phyloP scores from a whole-genome alignment of 2,797 vertebrate genomes.

The Takifugu rubripes region DNA sequence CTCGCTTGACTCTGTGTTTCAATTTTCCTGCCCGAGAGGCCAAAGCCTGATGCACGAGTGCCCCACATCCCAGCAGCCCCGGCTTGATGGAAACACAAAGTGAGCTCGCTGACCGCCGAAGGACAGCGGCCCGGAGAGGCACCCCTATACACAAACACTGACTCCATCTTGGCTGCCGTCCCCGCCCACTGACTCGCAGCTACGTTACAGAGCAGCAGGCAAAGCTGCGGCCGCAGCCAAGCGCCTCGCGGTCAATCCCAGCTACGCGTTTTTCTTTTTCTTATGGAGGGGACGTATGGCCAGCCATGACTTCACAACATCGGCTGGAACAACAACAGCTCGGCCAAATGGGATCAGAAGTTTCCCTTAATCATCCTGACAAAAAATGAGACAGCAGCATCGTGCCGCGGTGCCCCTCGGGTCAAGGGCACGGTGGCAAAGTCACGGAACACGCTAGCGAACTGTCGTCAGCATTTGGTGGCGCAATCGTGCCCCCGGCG shows the following conservation, averaged over 20 bases:
- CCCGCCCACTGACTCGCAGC: slow-evolving; percentile 39
- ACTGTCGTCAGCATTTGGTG: too few species aligned
- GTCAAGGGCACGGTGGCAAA: too few species aligned
- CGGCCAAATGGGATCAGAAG: slow-evolving; percentile 41
- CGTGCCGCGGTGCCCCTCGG: slow-evolving; percentile 25
- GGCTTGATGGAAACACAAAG: slow-evolving; percentile 60
- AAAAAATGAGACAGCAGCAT: slow-evolving; percentile 24
- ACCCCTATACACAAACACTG: slow-evolving; percentile 41
- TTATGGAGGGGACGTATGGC: slow-evolving; percentile 12
- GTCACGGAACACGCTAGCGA: too few species aligned
- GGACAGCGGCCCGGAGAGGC: slow-evolving; percentile 44
- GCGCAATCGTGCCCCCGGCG: too few species aligned
- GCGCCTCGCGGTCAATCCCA: slow-evolving; percentile 33
- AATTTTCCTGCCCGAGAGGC: slow-evolving; percentile 30
- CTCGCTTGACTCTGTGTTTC: slow-evolving; percentile 13
- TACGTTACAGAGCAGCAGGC: slow-evolving; percentile 49
- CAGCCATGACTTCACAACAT: slow-evolving; percentile 29
- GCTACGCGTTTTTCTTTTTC: slow-evolving; percentile 9
- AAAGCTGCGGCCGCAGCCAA: slow-evolving; percentile 41
- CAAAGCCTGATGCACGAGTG: slow-evolving; percentile 37
- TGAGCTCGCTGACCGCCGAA: slow-evolving; percentile 58
- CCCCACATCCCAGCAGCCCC: slow-evolving; percentile 42
- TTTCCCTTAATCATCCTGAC: slow-evolving; percentile 21
- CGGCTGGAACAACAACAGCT: slow-evolving; percentile 37
- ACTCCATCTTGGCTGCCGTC: slow-evolving; percentile 61